These are phyloP conservation scores for Nomada fabriciana DNA, from an alignment of 2,888 invertebrate genomes.

Conservation along the genomic window DNA sequence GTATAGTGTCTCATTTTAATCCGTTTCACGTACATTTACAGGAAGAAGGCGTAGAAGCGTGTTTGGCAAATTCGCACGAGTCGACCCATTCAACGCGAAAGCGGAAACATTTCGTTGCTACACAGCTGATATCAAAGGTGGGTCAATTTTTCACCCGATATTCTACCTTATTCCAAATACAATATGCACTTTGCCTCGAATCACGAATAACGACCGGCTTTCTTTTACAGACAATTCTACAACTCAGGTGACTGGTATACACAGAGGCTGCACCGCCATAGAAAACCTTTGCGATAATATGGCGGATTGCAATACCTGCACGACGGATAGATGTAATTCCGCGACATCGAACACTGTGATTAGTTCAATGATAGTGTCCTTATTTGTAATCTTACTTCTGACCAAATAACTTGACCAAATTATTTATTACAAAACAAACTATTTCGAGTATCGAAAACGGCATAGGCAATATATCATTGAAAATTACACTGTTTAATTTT, in stretches of 20 bases:
- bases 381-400: constrained; percentile 3
- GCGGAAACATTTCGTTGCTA: neutral
- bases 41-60: constrained; percentile 25
- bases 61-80: neutral
- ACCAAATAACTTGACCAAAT: constrained; percentile 17
- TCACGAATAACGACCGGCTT: neutral
- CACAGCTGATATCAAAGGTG: neutral
- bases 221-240: neutral
- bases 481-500: no score
- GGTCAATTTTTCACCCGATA: neutral
- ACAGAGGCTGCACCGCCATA: neutral
- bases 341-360: constrained; percentile 25
- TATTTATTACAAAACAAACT: neutral
- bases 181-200: neutral
- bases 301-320: neutral
- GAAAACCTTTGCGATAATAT: accelerated
- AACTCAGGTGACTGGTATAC: no score
- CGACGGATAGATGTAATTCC: constrained; percentile 6
- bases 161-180: neutral
- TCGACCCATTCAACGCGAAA: neutral
- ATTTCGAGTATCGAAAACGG: no score
- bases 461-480: no score
- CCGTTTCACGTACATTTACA: neutral
- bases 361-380: constrained; percentile 8
- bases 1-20: neutral